Conservation (phyloP, 1,140 invertebrate genomes). For the Platyscapa corneri region DNA sequence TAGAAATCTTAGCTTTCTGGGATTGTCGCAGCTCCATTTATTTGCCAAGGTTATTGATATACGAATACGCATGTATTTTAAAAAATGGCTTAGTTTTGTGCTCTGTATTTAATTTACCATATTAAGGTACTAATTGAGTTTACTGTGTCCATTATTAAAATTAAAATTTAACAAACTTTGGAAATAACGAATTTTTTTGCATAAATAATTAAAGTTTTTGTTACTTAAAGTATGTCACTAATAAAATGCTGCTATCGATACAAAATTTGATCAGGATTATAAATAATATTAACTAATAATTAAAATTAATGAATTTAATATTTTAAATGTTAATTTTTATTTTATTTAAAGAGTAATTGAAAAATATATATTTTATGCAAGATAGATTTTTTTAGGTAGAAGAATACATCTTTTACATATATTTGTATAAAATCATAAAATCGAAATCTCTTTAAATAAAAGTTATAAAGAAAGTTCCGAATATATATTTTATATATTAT, state of each 20-base stretch:
- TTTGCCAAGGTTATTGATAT: slow-evolving; percentile 1
- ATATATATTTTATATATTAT: slow-evolving; percentile 37
- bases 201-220: not conserved
- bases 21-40: slow-evolving; percentile 49
- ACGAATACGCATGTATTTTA: not conserved
- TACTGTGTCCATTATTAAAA: not conserved
- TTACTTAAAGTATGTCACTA: not conserved
- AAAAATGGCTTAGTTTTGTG: not conserved
- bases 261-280: too few species aligned
- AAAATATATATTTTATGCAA: slow-evolving; percentile 34
- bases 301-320: slow-evolving; percentile 1
- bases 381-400: slow-evolving; percentile 35
- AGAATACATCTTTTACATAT: slow-evolving; percentile 22
- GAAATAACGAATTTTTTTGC: not conserved
- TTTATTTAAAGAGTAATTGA: slow-evolving; percentile 32
- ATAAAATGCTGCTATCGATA: slow-evolving; percentile 1
- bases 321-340: not conserved
- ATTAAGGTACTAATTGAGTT: not conserved
- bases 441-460: slow-evolving; percentile 32
- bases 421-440: slow-evolving; percentile 46
- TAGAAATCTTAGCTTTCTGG: slow-evolving; percentile 26
- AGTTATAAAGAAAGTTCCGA: slow-evolving; percentile 20
- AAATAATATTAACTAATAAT: slow-evolving; percentile 7
- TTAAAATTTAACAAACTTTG: not conserved
- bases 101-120: not conserved